Conservation (phyloP, 1,140 invertebrate genomes). For the Cataglyphis hispanica region DNA sequence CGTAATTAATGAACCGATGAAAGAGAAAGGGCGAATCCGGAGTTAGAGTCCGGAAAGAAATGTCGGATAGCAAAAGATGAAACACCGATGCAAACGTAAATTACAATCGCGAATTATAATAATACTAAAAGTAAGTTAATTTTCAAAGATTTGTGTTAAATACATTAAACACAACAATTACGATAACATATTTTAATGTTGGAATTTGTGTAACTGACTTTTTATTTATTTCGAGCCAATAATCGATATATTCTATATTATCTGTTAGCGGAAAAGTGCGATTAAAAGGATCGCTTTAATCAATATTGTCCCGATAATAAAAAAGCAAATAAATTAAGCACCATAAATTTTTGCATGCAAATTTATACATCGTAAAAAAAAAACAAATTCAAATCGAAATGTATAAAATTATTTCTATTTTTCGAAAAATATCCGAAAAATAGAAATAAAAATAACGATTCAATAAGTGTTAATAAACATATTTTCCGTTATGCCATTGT, state of each 20-base stretch:
- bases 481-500: conserved; percentile 37
- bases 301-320: conserved; percentile 35
- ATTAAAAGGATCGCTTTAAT: conserved; percentile 41
- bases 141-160: background rate
- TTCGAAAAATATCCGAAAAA: conserved; percentile 21
- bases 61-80: background rate
- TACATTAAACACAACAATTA: background rate
- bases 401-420: conserved; percentile 21
- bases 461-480: conserved; percentile 48
- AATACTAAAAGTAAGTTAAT: conserved; percentile 34
- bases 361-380: background rate
- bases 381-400: background rate
- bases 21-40: background rate
- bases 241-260: conserved; percentile 24
- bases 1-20: conserved; percentile 68
- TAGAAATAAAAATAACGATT: conserved; percentile 25
- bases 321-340: conserved; percentile 30
- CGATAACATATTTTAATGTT: conserved; percentile 23
- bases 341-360: conserved; percentile 14
- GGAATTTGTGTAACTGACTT: conserved; percentile 1
- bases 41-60: background rate
- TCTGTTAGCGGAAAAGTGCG: conserved; percentile 12
- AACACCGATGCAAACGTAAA: background rate
- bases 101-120: conserved; percentile 29
- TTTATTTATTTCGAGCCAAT: conserved; percentile 44